A percentile compares a stretch with the other conserved stretches of the same genome.
Evolutionary conservation across 2,797 vertebrate genomes (phyloP).

Genomic region (Cottoperca gobio): DNA sequence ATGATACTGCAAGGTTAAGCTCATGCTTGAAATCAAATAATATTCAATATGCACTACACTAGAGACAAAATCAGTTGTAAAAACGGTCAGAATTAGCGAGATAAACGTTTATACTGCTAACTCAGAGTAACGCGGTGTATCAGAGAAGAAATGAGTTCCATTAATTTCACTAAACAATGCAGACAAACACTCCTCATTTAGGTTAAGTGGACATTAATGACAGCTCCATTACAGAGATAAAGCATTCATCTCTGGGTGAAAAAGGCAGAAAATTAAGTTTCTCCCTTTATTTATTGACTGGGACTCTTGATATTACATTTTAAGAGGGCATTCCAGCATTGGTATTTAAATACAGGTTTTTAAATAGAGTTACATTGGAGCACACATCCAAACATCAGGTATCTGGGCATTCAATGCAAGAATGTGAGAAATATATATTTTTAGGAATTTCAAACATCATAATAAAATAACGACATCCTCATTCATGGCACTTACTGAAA

Average conservation of each 20-base stretch:
- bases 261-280: slow-evolving; percentile 67
- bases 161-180: slow-evolving; percentile 63
- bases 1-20: slow-evolving; percentile 26
- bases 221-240: slow-evolving; percentile 63
- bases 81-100: slow-evolving; percentile 1
- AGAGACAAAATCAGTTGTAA: slow-evolving; percentile 21
- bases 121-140: slow-evolving; percentile 34
- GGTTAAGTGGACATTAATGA: slow-evolving; percentile 77
- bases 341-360: not conserved
- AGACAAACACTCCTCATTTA: slow-evolving; percentile 65
- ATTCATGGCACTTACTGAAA: not conserved
- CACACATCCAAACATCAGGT: not conserved
- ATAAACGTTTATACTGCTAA: slow-evolving; percentile 22
- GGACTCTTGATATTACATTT: slow-evolving; percentile 4
- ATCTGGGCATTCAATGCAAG: not conserved
- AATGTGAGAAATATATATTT: not conserved
- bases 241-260: slow-evolving; percentile 61
- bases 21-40: slow-evolving; percentile 24
- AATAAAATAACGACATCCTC: not conserved
- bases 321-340: not conserved
- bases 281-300: slow-evolving; percentile 33
- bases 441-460: not conserved
- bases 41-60: slow-evolving; percentile 3
- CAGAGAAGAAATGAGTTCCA: slow-evolving; percentile 52
- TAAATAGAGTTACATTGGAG: not conserved